Evolutionary conservation across 2,797 vertebrate genomes (phyloP).

Genomic region (Tympanoctomys barrerae): DNA sequence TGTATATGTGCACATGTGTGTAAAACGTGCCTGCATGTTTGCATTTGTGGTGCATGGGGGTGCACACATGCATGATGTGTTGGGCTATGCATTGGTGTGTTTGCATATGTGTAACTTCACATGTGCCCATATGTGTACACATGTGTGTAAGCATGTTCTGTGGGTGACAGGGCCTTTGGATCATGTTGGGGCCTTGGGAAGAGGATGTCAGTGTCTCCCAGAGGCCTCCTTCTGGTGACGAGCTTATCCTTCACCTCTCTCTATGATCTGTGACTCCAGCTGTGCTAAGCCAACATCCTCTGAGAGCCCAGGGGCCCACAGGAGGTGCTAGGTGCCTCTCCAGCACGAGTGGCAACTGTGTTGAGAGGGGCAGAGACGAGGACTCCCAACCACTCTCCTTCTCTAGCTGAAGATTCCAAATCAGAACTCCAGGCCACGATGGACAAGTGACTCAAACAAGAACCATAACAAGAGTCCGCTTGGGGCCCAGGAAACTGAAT

Average conservation of each 20-base stretch:
- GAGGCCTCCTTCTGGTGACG: not conserved
- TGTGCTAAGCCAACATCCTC: not conserved
- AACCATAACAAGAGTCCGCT: rapidly evolving
- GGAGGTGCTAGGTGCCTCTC: not conserved
- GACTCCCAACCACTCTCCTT: rapidly evolving
- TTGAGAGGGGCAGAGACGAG: not conserved
- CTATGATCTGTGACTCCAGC: rapidly evolving
- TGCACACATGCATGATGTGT: not conserved
- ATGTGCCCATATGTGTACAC: not conserved
- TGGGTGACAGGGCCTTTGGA: rapidly evolving
- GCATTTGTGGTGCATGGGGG: not conserved
- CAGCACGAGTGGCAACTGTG: rapidly evolving
- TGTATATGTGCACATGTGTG: not conserved
- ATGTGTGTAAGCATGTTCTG: not conserved
- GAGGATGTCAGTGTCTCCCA: not conserved
- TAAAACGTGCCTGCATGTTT: no score
- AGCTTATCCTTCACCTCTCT: rapidly evolving
- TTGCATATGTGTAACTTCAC: rapidly evolving
- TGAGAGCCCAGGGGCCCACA: rapidly evolving
- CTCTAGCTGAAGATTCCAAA: not conserved
- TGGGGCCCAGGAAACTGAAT: rapidly evolving
- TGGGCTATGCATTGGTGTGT: rapidly evolving
- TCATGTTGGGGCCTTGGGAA: rapidly evolving
- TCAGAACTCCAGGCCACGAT: rapidly evolving
- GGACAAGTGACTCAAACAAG: not conserved